phyloP scores from a whole-genome alignment of 1,140 invertebrate species.

The Scaptomyza graminum region DNA sequence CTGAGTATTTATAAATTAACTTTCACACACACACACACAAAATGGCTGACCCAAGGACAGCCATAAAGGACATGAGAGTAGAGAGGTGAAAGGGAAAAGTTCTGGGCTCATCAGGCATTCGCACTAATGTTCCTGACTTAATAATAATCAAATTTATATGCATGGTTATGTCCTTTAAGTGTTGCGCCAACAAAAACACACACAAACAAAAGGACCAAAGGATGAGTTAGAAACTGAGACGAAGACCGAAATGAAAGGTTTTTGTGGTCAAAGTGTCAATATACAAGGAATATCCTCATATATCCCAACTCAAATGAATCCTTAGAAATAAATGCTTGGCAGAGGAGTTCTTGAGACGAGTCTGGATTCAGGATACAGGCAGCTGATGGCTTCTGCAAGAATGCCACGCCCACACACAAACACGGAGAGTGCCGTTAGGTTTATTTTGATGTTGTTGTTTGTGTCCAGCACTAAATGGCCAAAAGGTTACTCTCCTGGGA shows the following conservation, averaged over 20 bases:
- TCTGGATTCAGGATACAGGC: neutral
- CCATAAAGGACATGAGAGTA: conserved; percentile 1
- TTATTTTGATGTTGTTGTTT: conserved; percentile 26
- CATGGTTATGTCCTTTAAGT: conserved; percentile 82
- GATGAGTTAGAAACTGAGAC: conserved; percentile 23
- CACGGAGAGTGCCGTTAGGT: conserved; percentile 43
- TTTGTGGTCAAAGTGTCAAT: conserved; percentile 63
- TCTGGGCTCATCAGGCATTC: conserved; percentile 73
- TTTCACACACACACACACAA: conserved; percentile 41
- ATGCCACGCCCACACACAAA: conserved; percentile 45
- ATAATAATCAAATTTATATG: conserved; percentile 84
- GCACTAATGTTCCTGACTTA: conserved; percentile 83
- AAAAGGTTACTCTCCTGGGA: conserved; percentile 80
- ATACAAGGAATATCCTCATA: neutral
- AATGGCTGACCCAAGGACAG: conserved; percentile 37
- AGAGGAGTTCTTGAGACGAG: conserved; percentile 17
- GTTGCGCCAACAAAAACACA: conserved; percentile 26
- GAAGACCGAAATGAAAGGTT: conserved; percentile 14
- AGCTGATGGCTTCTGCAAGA: too few species aligned
- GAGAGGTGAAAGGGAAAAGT: too few species aligned
- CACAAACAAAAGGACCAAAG: conserved; percentile 18
- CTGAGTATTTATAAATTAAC: conserved; percentile 77
- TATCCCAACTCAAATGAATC: conserved; percentile 34
- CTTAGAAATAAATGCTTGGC: conserved; percentile 22
- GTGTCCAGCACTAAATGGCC: conserved; percentile 74